Percentiles rank a stretch among this genome's conserved stretches.
Evolutionary conservation across 1,140 invertebrate genomes (phyloP).

Genomic region (Pissodes strobi): DNA sequence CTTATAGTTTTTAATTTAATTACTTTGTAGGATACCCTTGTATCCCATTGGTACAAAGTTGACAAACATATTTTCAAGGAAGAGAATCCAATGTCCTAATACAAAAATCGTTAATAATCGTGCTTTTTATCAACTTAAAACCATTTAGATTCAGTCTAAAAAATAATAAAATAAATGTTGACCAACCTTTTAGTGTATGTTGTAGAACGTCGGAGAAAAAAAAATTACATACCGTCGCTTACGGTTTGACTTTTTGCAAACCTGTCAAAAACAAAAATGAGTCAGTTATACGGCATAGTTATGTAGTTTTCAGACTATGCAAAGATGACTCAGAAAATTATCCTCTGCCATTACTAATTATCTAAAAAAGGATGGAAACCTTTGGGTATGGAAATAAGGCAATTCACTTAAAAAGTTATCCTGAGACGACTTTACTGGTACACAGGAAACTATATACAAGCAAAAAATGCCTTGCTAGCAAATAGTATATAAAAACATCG

Average conservation of each 20-base stretch:
- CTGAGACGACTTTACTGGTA: too few species aligned
- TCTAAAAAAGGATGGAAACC: neutral
- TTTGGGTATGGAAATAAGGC: neutral
- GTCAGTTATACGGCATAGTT: constrained; percentile 11
- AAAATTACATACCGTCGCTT: constrained; percentile 40
- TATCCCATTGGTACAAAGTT: too few species aligned
- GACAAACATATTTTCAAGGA: too few species aligned
- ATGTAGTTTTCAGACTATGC: neutral
- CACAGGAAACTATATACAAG: too few species aligned
- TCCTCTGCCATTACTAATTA: constrained; percentile 1
- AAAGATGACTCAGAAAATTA: neutral
- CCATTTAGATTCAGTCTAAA: constrained; percentile 21
- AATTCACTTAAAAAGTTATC: too few species aligned
- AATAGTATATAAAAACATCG: neutral
- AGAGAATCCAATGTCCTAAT: too few species aligned
- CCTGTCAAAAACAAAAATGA: constrained; percentile 41
- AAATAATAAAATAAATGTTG: constrained; percentile 35
- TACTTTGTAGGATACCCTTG: too few species aligned
- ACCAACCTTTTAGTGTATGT: constrained; percentile 37
- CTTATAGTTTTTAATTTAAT: too few species aligned
- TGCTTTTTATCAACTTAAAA: constrained; percentile 20
- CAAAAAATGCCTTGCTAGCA: too few species aligned
- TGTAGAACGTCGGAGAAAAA: constrained; percentile 25
- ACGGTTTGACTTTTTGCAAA: constrained; percentile 38
- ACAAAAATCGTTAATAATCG: constrained; percentile 17